Percentiles rank a stretch among this genome's conserved stretches.
phyloP scores from a whole-genome alignment of 2,888 invertebrate species.

The Ligdia adustata region DNA sequence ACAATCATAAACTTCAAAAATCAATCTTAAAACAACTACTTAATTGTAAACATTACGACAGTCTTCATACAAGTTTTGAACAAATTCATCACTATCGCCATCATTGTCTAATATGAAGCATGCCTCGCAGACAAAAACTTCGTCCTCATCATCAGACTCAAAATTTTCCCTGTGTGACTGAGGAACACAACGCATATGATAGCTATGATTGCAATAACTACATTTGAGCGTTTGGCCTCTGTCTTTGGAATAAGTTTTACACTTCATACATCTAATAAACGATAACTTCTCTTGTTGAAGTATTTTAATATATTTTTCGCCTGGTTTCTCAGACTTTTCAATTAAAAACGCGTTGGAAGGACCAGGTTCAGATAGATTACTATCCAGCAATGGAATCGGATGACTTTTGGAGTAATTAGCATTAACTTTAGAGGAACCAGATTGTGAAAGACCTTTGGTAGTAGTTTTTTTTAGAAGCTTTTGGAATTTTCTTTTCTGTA shows the following conservation, averaged over 20 bases:
- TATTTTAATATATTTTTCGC: background rate
- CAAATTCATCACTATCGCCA: slow-evolving; percentile 19
- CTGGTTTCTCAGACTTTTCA: background rate
- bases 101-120: slow-evolving; percentile 17
- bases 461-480: too few species aligned
- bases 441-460: too few species aligned
- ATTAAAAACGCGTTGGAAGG: background rate
- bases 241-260: background rate
- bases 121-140: too few species aligned
- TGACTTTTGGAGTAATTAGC: background rate
- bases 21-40: slow-evolving; percentile 1
- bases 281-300: background rate
- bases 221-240: background rate
- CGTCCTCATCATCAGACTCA: too few species aligned
- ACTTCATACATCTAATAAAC: background rate
- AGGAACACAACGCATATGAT: slow-evolving; percentile 12
- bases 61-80: slow-evolving; percentile 17
- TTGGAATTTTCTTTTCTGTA: too few species aligned
- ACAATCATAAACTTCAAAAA: background rate
- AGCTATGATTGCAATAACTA: background rate
- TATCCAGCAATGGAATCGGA: background rate
- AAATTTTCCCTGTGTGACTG: too few species aligned
- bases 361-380: background rate
- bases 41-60: slow-evolving; percentile 17
- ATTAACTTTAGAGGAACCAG: too few species aligned